Evolutionary conservation across 2,888 invertebrate genomes (phyloP).

Genomic region (Cheilosia scutellata): DNA sequence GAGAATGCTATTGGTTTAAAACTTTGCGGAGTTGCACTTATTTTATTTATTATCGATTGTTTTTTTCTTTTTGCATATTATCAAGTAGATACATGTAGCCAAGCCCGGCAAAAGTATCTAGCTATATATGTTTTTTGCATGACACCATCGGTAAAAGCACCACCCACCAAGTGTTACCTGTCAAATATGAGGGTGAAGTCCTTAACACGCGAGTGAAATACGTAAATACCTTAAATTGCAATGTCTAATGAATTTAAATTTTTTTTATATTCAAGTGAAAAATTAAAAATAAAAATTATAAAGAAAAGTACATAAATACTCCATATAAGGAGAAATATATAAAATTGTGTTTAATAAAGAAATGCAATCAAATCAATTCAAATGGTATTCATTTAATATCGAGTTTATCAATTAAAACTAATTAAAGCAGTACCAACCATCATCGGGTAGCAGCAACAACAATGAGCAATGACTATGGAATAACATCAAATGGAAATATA

Average conservation of each 20-base stretch:
- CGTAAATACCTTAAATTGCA: constrained; percentile 22
- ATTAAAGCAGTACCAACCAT: constrained; percentile 43
- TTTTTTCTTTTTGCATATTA: constrained; percentile 21
- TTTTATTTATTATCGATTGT: neutral
- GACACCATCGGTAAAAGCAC: constrained; percentile 55
- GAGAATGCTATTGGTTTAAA: constrained; percentile 24
- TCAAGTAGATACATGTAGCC: constrained; percentile 21
- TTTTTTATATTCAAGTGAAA: constrained; percentile 21
- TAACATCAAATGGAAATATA: constrained; percentile 25
- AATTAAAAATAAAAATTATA: neutral
- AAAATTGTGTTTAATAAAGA: constrained; percentile 16
- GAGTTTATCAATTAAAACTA: constrained; percentile 44
- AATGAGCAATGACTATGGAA: constrained; percentile 59
- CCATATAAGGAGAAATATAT: neutral
- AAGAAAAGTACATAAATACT: neutral
- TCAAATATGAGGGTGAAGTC: constrained; percentile 31
- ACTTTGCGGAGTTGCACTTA: constrained; percentile 33
- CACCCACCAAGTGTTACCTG: constrained; percentile 6
- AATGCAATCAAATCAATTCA: constrained; percentile 46
- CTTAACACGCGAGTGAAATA: constrained; percentile 21
- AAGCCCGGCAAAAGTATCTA: constrained; percentile 37
- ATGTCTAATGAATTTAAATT: constrained; percentile 19
- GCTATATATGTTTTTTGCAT: constrained; percentile 36
- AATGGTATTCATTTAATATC: constrained; percentile 26
- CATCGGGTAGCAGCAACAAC: constrained; percentile 29